These are phyloP conservation scores for Lytechinus variegatus DNA, from an alignment of 35 echinoderm and acorn worm genomes.

Conservation along the genomic window DNA sequence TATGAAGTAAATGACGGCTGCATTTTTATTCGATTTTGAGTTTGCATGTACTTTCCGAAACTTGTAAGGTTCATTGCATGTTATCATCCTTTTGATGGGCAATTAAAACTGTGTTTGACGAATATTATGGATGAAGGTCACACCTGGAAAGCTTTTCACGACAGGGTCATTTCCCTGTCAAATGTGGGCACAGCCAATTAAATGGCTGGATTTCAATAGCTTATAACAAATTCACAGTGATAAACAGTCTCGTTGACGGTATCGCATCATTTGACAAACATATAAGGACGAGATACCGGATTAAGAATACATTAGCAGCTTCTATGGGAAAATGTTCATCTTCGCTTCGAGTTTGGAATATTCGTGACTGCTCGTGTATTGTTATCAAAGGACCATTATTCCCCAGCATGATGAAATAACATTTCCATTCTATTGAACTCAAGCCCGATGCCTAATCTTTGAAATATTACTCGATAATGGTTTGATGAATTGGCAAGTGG, in stretches of 20 bases:
- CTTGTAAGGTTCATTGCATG: background rate
- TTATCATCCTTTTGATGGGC: background rate
- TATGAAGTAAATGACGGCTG: background rate
- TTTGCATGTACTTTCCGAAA: background rate
- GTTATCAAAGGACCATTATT: background rate
- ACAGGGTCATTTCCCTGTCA: too few species aligned
- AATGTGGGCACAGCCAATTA: too few species aligned
- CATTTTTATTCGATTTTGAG: too few species aligned
- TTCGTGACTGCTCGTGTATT: background rate
- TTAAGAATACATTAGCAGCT: slow-evolving; percentile 8
- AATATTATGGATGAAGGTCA: background rate
- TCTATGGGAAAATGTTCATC: background rate
- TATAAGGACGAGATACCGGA: background rate
- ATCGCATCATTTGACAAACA: background rate
- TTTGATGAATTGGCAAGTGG: background rate
- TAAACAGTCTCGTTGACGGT: background rate
- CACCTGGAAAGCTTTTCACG: too few species aligned
- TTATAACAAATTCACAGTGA: too few species aligned
- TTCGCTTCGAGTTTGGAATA: background rate
- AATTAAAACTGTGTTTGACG: background rate
- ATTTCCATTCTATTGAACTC: background rate
- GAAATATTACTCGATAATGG: background rate
- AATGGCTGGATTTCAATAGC: too few species aligned
- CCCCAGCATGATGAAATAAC: background rate
- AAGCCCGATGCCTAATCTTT: background rate